phyloP scores from a whole-genome alignment of 30 jellyfish, hydroid and myxozoan genomes.

The Sanderia malayensis region DNA sequence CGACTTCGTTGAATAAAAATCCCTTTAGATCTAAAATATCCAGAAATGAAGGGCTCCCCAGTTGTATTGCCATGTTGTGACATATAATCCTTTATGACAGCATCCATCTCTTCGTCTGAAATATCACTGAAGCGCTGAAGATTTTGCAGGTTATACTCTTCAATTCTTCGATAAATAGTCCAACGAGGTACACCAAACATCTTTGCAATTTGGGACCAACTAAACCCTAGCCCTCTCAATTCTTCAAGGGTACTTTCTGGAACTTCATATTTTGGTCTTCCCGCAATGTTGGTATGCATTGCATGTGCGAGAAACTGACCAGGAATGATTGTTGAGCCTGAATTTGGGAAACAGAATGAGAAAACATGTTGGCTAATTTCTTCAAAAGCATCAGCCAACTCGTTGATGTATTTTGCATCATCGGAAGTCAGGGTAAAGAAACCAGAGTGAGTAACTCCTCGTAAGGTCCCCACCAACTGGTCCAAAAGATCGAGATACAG shows the following conservation, averaged over 20 bases:
- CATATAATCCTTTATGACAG: slow-evolving; percentile 23
- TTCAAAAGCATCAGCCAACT: background rate
- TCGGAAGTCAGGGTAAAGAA: background rate
- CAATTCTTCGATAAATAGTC: slow-evolving; percentile 58
- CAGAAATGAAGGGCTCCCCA: slow-evolving; percentile 56
- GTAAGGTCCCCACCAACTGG: background rate
- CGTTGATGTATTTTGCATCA: background rate
- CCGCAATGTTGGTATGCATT: background rate
- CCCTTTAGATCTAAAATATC: slow-evolving; percentile 36
- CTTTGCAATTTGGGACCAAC: slow-evolving; percentile 50
- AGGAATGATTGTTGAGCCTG: background rate
- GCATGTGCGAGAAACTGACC: background rate
- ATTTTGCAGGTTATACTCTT: slow-evolving; percentile 39
- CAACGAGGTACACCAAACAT: slow-evolving; percentile 55
- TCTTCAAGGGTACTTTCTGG: slow-evolving; percentile 35
- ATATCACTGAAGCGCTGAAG: slow-evolving; percentile 34
- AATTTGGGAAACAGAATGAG: background rate
- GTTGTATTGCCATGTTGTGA: slow-evolving; percentile 51
- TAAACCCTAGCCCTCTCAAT: slow-evolving; percentile 52
- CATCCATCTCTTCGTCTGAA: slow-evolving; percentile 46
- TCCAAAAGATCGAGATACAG: background rate
- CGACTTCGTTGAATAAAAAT: slow-evolving; percentile 24
- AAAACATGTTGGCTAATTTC: background rate
- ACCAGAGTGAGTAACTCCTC: background rate
- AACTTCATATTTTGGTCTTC: slow-evolving; percentile 53